A percentile compares a stretch with the other conserved stretches of the same genome.
These are phyloP conservation scores for Steromphala cineraria DNA, from an alignment of 2,888 invertebrate species.

Conservation along the genomic window DNA sequence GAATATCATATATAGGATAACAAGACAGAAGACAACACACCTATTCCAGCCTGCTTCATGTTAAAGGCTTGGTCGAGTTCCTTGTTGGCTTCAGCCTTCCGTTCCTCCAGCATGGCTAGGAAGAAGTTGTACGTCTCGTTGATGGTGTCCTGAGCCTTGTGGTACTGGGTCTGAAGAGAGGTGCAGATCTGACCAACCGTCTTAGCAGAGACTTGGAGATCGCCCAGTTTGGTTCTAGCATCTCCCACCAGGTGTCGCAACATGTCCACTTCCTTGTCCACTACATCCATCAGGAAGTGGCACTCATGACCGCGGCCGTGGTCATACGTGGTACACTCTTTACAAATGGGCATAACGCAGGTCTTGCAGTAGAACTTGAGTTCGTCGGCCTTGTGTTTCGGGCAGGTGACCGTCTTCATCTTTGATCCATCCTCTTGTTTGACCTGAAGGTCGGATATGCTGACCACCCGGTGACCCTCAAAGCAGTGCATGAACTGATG, in stretches of 20 bases:
- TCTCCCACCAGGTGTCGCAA: slow-evolving; percentile 87
- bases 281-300: slow-evolving; percentile 64
- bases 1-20: too few relatives aligned
- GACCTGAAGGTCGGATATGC: slow-evolving; percentile 78
- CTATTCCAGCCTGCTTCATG: slow-evolving; percentile 82
- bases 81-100: slow-evolving; percentile 93
- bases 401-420: slow-evolving; percentile 82
- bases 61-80: slow-evolving; percentile 96
- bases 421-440: slow-evolving; percentile 76
- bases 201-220: slow-evolving; percentile 89
- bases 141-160: slow-evolving; percentile 80
- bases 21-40: too few relatives aligned
- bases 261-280: slow-evolving; percentile 83
- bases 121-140: slow-evolving; percentile 97
- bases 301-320: slow-evolving; percentile 69
- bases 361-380: slow-evolving; percentile 95
- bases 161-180: slow-evolving; percentile 75
- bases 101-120: slow-evolving; percentile 95
- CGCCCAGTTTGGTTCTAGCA: slow-evolving; percentile 90
- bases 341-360: slow-evolving; percentile 94
- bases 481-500: slow-evolving; percentile 99
- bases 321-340: slow-evolving; percentile 93
- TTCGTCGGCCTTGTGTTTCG: slow-evolving; percentile 91
- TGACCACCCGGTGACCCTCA: slow-evolving; percentile 93
- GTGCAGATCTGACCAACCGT: slow-evolving; percentile 86